Conservation (phyloP, 2,113 vertebrate genomes). For the Lagopus leucura region DNA sequence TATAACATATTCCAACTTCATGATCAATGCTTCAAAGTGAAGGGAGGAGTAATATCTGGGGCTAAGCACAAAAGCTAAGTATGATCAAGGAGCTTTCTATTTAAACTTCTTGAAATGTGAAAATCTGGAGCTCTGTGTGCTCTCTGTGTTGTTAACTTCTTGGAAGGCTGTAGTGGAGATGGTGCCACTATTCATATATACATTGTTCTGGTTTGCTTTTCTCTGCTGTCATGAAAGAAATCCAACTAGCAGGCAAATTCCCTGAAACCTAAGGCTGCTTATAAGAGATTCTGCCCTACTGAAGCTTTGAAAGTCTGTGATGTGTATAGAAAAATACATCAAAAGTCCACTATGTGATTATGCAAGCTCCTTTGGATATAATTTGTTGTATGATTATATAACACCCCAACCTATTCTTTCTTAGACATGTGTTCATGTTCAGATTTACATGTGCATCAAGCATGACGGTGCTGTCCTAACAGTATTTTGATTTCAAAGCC, state of each 20-base stretch:
- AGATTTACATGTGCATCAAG: neutral
- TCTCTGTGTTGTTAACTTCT: neutral
- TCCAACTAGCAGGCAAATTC: neutral
- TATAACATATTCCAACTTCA: neutral
- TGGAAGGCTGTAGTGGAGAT: neutral
- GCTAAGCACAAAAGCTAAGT: neutral
- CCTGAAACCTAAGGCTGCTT: neutral
- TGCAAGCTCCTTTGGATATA: neutral
- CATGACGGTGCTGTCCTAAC: neutral
- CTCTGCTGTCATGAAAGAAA: neutral
- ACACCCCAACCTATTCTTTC: fast-evolving
- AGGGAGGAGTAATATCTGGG: neutral
- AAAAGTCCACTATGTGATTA: neutral
- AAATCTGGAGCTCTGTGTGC: neutral
- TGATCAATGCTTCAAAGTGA: neutral
- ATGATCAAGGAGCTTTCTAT: neutral
- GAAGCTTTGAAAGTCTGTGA: neutral
- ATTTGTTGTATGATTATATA: fast-evolving
- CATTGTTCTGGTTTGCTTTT: neutral
- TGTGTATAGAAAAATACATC: neutral
- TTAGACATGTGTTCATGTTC: fast-evolving
- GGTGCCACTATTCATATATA: neutral
- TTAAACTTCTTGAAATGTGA: neutral
- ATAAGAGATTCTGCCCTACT: fast-evolving
- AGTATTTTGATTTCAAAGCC: neutral